phyloP scores from a whole-genome alignment of 2,113 vertebrate species.

The Phalacrocorax pelagicus region DNA sequence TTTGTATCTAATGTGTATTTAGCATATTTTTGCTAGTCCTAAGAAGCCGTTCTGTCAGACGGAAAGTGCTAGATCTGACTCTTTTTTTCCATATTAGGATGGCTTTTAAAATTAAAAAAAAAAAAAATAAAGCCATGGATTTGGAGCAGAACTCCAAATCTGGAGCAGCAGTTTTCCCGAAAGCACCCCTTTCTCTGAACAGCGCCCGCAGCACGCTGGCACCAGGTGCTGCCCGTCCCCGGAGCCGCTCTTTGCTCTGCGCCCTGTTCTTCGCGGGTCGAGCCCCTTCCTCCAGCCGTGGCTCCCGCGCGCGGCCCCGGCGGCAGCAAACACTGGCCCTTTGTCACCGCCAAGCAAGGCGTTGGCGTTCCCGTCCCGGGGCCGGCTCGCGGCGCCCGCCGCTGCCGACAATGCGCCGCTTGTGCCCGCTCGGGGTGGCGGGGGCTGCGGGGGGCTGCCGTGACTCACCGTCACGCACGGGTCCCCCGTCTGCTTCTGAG shows the following conservation, averaged over 20 bases:
- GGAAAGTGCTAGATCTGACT: not conserved
- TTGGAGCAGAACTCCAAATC: not conserved
- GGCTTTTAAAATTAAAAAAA: not conserved
- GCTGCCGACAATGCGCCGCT: not conserved
- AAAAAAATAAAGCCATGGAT: no score
- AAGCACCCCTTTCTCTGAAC: accelerated
- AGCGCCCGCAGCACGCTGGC: accelerated
- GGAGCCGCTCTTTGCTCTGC: not conserved
- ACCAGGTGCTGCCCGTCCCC: not conserved
- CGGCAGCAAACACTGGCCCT: not conserved
- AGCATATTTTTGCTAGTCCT: not conserved
- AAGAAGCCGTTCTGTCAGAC: accelerated
- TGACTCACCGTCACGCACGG: not conserved
- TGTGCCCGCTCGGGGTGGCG: not conserved
- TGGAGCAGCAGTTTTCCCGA: not conserved
- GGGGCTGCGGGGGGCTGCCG: not conserved
- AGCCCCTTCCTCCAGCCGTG: not conserved
- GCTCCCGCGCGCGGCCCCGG: not conserved
- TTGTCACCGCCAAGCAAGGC: not conserved
- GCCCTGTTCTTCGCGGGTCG: accelerated
- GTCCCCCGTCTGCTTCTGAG: accelerated
- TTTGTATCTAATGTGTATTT: accelerated
- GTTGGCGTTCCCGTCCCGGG: not conserved
- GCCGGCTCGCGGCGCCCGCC: not conserved
- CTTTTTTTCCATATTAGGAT: accelerated